Base-by-base conservation (phyloP, 2,797 vertebrate genomes). In the Syngnathus acus region DNA sequence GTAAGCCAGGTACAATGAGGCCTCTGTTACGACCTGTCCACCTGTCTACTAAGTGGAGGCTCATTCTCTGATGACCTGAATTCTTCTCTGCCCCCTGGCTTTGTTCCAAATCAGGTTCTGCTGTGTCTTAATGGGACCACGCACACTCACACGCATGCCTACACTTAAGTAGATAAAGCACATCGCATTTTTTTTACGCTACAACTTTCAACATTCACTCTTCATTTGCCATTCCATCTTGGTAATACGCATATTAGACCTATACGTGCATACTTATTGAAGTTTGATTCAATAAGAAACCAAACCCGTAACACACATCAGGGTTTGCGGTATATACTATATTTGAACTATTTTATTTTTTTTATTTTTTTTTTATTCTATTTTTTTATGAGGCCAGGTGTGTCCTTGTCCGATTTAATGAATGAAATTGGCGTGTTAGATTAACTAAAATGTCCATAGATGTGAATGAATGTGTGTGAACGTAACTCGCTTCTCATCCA, bases 11-110 rank as follows among this genome's bases (percentile, higher is more conserved):
- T 68, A 92, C 90, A 92, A 90, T 75, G 79, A 76, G 64, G 71
- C 65, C 78, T 86, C 84, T 92, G 90, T 92, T 82, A 70, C 65
- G 74, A 79, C 75, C 72, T 82, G 84, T 86, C 88, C 90, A 92
- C 89, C 90, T 92, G 90, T 86, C 84, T 75, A 14, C 82, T 79
- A 66, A 81, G 65, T 68, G 65, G 73, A 82, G 79, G 72, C 72
- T 78, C 72, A 77, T 73, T 85, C 76, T 79, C 66, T 82, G 76
- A 77, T 75, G 73, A 71, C 68, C 74, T 68, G 62, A 88, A 90
- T 90, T 90, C 87, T 88, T 79, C 73, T 74, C 76, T 68, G 73
- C 77, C 65, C 68, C 64, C 74, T 76, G 45, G 65, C 70, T 72
- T 58, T 69, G 64, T 74, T 78, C 76, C 72, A 74, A 72, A 78